Conservation (phyloP, 1,140 invertebrate genomes). For the Phymorhynchus buccinoides region DNA sequence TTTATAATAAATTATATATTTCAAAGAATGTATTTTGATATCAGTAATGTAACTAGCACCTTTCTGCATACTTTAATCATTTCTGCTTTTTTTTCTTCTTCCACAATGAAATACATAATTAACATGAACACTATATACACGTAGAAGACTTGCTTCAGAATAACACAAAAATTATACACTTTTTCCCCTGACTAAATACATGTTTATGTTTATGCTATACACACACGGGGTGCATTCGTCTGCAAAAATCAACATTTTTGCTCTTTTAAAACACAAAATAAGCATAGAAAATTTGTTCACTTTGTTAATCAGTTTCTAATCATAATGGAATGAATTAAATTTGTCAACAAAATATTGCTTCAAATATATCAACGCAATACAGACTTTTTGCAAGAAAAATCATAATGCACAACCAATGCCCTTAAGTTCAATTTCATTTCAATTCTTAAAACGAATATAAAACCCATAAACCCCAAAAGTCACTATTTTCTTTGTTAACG, state of each 20-base stretch:
- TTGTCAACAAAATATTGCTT: constrained; percentile 8
- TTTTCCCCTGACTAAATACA: too few relatives aligned
- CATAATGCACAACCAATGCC: neutral
- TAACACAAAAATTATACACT: too few relatives aligned
- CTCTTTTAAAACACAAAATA: neutral
- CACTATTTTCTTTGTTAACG: too few relatives aligned
- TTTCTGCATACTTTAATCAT: too few relatives aligned
- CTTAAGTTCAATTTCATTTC: neutral
- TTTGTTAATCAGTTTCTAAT: neutral
- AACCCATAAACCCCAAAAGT: too few relatives aligned
- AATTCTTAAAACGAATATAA: neutral
- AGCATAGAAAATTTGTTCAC: neutral
- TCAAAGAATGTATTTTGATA: too few relatives aligned
- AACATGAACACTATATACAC: neutral
- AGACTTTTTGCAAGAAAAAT: neutral
- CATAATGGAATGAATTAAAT: constrained; percentile 1
- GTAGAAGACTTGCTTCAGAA: too few relatives aligned
- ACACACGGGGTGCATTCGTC: neutral
- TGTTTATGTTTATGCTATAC: neutral
- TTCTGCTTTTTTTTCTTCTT: neutral
- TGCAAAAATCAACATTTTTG: neutral
- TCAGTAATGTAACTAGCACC: too few relatives aligned
- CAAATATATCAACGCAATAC: neutral
- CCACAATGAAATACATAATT: neutral
- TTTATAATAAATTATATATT: neutral